Evolutionary conservation across 1,140 invertebrate genomes (phyloP), one percentile per base, ranked within the genome.

Genomic region (Amyelois transitella): DNA sequence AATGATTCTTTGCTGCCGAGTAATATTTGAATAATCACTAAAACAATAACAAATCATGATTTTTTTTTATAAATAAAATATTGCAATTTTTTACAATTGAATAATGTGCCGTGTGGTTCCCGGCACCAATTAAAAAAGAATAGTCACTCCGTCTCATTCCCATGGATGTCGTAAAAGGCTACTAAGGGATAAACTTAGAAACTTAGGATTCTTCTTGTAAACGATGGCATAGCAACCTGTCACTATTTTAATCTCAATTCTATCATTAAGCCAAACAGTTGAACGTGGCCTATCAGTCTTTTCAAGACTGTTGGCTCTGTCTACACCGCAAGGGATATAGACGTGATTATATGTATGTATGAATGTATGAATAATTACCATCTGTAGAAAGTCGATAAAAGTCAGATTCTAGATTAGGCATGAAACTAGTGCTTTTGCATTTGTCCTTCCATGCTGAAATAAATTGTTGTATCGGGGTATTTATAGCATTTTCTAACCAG

Each of bases 341-440:
- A n/a, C n/a, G n/a, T n/a, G n/a, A n/a, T n/a, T n/a, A n/a, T n/a
- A n/a, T n/a, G n/a, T n/a, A n/a, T n/a, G n/a, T n/a, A n/a, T n/a
- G n/a, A 8, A 28, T 20, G 45, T 51, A 19, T 55, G 21, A 60
- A 44, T 52, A 5, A 45, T 45, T 45, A 94, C 94, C 92, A 75
- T 95, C 92, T 60, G 94, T 92, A 2, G 94, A 94, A 89, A 94
- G 92, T 62, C 89, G 90, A 72, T 96, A 96, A 6, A 96, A 82
- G 64, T 93, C 91, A n/a, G 82, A 72, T 66, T 94, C 92, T 43
- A 96, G 76, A 64, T 93, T 73, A 1, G 89, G 72, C 22, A 88
- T 53, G 22, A 81, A 66, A 63, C 20, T 19, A 1, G 63, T 59
- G 0, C 62, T 65, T 55, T 75, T 51, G 18, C 59, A 60, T 54